These are phyloP conservation scores for Hydropsyche betteni DNA, from an alignment of 2,888 invertebrate species.

Conservation along the genomic window DNA sequence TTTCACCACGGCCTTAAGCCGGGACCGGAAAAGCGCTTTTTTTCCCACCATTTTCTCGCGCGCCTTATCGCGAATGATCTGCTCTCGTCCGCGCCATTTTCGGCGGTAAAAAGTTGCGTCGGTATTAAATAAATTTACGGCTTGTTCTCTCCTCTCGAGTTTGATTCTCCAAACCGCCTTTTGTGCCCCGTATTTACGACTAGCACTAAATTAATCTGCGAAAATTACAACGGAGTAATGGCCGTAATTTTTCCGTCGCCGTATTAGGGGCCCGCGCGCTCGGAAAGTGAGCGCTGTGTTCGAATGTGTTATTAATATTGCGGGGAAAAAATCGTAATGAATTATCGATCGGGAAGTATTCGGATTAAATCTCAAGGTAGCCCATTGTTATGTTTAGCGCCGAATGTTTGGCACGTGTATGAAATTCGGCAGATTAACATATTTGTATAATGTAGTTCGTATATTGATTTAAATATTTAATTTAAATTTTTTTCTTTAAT, in stretches of 20 bases:
- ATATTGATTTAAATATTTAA: no score
- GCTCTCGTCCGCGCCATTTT: constrained; percentile 15
- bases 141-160: constrained; percentile 31
- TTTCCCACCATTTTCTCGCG: not conserved
- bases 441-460: no score
- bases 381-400: no score
- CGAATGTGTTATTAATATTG: not conserved
- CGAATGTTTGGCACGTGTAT: no score
- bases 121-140: constrained; percentile 48
- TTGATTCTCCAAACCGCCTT: no score
- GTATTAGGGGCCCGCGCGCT: not conserved
- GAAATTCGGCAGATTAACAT: no score
- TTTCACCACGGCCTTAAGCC: constrained; percentile 19
- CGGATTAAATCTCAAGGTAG: not conserved
- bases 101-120: constrained; percentile 40
- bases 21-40: constrained; percentile 36
- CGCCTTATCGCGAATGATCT: constrained; percentile 38
- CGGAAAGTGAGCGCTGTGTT: not conserved
- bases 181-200: constrained; percentile 39
- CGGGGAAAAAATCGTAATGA: not conserved
- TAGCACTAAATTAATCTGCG: constrained; percentile 42
- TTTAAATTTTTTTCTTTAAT: no score
- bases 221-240: constrained; percentile 29
- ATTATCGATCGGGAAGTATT: not conserved
- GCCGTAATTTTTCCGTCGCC: constrained; percentile 19